phyloP scores from a whole-genome alignment of 2,797 vertebrate genomes.

The Rhinichthys osculus region DNA sequence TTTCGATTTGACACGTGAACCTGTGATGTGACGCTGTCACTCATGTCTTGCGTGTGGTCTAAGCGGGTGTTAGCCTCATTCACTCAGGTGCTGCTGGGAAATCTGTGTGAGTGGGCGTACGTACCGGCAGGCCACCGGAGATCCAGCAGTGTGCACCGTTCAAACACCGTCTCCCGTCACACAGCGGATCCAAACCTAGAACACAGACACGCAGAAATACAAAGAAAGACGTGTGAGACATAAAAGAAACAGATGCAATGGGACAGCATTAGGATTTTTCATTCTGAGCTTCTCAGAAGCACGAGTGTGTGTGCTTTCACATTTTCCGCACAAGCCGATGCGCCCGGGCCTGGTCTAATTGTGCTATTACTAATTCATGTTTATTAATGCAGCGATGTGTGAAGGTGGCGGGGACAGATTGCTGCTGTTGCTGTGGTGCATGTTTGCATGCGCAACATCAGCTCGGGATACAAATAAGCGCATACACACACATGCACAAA shows the following conservation, averaged over 20 bases:
- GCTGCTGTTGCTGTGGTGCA: conserved; percentile 56
- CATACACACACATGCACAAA: conserved; percentile 46
- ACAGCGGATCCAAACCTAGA: conserved; percentile 66
- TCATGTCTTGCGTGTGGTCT: conserved; percentile 49
- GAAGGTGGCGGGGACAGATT: conserved; percentile 71
- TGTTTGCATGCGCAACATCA: conserved; percentile 15
- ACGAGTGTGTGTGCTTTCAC: background rate
- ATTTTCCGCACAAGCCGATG: conserved; percentile 54
- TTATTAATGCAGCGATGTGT: conserved; percentile 79
- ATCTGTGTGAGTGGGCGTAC: conserved; percentile 55
- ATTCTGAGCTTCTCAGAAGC: background rate
- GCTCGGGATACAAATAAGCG: conserved; percentile 31
- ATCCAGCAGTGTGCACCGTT: conserved; percentile 66
- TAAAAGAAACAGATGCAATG: conserved; percentile 46
- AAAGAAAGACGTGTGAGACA: conserved; percentile 41
- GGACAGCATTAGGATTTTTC: conserved; percentile 3
- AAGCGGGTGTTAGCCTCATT: conserved; percentile 54
- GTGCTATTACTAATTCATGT: conserved; percentile 82
- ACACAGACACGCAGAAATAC: conserved; percentile 53
- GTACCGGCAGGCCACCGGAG: conserved; percentile 74
- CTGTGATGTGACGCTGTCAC: conserved; percentile 45
- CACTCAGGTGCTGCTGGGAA: conserved; percentile 58
- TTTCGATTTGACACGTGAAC: conserved; percentile 45
- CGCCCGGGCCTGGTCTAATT: conserved; percentile 67
- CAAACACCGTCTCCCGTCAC: conserved; percentile 61